Evolutionary conservation across 1,140 invertebrate species (phyloP).

Genomic region (Cherax quadricarinatus): DNA sequence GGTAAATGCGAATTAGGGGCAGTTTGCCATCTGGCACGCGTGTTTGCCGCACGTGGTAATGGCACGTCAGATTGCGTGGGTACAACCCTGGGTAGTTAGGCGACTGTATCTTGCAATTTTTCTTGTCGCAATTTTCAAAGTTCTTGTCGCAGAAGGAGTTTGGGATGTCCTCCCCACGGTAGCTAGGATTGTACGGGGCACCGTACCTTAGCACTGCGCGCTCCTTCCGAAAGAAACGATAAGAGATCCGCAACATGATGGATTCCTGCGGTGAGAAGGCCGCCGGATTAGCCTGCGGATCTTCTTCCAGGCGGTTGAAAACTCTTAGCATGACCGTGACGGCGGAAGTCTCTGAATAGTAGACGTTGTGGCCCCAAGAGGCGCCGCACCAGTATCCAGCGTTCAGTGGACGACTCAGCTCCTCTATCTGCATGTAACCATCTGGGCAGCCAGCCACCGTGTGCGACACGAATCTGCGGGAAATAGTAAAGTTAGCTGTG

Average conservation of each 20-base stretch:
- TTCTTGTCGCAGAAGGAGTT: slow-evolving; percentile 91
- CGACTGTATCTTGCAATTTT: slow-evolving; percentile 89
- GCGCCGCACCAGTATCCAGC: slow-evolving; percentile 90
- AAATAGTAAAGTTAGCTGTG: slow-evolving; percentile 71
- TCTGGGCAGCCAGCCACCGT: slow-evolving; percentile 75
- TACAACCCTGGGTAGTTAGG: slow-evolving; percentile 92
- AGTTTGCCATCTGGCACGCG: slow-evolving; percentile 79
- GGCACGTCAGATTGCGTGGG: slow-evolving; percentile 89
- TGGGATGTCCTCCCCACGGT: slow-evolving; percentile 88
- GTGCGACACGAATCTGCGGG: slow-evolving; percentile 70
- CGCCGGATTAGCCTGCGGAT: slow-evolving; percentile 74
- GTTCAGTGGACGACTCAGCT: slow-evolving; percentile 83
- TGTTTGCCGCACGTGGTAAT: slow-evolving; percentile 85
- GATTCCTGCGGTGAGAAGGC: slow-evolving; percentile 60
- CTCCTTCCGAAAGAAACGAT: slow-evolving; percentile 86
- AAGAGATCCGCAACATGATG: slow-evolving; percentile 84
- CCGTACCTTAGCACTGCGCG: slow-evolving; percentile 87
- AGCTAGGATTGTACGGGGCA: slow-evolving; percentile 78
- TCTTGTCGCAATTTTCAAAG: slow-evolving; percentile 92
- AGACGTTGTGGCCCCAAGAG: slow-evolving; percentile 90
- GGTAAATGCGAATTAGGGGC: slow-evolving; percentile 69
- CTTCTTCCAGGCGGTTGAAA: slow-evolving; percentile 81
- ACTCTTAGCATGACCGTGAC: slow-evolving; percentile 86
- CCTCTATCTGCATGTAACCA: slow-evolving; percentile 87
- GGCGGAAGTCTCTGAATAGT: slow-evolving; percentile 88